Evolutionary conservation across 2,113 vertebrate genomes (phyloP).

Genomic region (Grammomys surdaster): DNA sequence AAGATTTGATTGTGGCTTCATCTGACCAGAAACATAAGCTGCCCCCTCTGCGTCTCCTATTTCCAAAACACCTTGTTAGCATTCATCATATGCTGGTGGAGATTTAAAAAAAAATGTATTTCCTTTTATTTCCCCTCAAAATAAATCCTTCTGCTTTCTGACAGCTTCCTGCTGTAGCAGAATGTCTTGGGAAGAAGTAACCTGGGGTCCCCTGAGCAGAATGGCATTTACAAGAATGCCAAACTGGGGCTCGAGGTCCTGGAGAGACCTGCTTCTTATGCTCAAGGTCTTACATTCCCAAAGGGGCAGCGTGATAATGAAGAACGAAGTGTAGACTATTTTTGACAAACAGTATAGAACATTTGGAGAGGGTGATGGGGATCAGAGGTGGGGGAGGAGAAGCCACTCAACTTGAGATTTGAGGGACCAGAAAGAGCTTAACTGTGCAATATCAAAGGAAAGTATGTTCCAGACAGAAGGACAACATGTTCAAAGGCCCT

Average conservation of each 20-base stretch:
- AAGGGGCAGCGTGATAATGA: neutral
- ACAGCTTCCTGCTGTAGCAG: constrained; percentile 51
- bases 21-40: constrained; percentile 80
- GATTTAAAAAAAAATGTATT: constrained; percentile 73
- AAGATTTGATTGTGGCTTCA: constrained; percentile 76
- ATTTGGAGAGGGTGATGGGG: neutral
- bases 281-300: neutral
- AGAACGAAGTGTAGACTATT: neutral
- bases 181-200: constrained; percentile 4
- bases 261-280: neutral
- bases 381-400: neutral
- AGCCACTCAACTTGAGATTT: no score
- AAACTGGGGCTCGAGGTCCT: rapidly evolving
- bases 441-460: neutral
- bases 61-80: constrained; percentile 80
- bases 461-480: neutral
- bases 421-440: neutral
- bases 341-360: neutral
- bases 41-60: constrained; percentile 67
- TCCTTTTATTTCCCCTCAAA: constrained; percentile 64
- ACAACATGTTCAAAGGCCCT: neutral
- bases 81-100: constrained; percentile 76
- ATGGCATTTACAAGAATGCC: no score
- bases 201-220: neutral
- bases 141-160: constrained; percentile 77